phyloP scores from a whole-genome alignment of 1,140 invertebrate genomes.

The Sitobion miscanthi region DNA sequence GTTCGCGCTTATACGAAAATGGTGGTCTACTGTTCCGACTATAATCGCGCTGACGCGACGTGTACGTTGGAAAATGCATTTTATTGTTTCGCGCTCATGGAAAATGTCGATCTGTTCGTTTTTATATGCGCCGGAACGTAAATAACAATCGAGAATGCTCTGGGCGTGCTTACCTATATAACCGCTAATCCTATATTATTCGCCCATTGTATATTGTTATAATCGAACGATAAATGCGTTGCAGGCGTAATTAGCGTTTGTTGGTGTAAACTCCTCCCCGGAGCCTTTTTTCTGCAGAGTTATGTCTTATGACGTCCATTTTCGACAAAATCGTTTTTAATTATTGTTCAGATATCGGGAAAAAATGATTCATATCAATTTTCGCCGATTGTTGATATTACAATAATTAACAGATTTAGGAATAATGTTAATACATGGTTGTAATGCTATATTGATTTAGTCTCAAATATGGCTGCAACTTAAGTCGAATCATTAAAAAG shows the following conservation, averaged over 20 bases:
- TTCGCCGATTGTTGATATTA: background rate
- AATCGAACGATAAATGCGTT: background rate
- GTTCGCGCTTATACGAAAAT: background rate
- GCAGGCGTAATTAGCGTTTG: background rate
- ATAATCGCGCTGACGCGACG: slow-evolving; percentile 19
- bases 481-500: background rate
- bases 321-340: background rate
- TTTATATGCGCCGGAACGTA: background rate
- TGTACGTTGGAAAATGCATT: slow-evolving; percentile 16
- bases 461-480: background rate
- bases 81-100: background rate
- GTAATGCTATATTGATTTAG: no score
- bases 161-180: background rate
- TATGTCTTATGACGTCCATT: background rate
- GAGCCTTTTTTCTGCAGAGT: background rate
- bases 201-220: background rate
- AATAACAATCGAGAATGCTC: background rate
- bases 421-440: no score
- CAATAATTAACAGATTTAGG: no score
- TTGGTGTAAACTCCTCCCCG: background rate
- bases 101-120: slow-evolving; percentile 10
- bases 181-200: background rate
- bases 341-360: background rate
- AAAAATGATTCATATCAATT: background rate
- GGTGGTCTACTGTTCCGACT: background rate